Evolutionary conservation across 2,113 vertebrate genomes (phyloP), one percentile per base, ranked within the genome.

Genomic region (Antechinus flavipes): DNA sequence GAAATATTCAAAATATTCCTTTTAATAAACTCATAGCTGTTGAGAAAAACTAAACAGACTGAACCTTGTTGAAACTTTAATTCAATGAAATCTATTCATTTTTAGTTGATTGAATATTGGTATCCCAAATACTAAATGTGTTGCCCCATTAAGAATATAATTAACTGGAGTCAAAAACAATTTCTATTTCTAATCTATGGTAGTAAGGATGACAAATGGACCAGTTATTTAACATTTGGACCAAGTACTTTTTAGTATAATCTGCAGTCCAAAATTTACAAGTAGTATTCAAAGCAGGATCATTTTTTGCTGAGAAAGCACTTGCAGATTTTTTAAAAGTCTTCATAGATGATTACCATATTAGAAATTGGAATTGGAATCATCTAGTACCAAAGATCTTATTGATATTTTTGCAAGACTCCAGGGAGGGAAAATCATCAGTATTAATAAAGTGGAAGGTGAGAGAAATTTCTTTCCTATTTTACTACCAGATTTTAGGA

Each of bases 211-310:
- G 92, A 50, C 92, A 90, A 30, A 16, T 91, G 91, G 42, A 27
- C 46, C 95, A 89, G 94, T 96, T 54, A 26, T 90, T 90, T 93
- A n/a, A 84, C 93, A 93, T 96, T 95, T 19, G 35, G 12, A 68
- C 61, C 61, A 68, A 68, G 61, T 68, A 68, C 14, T 14, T 4
- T 68, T 68, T 68, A 68, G 35, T 68, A 68, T 68, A 35, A n/a
- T 68, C 61, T 68, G 25, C 27, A 61, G 9, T 61, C 27, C 58
- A 30, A 26, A 55, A 54, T 8, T 3, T 25, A 1, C 26, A 61
- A 61, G 27, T 11, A 54, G 5, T 68, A 26, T 91, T 49, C 61
- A 91, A 58, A 54, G 56, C 25, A 8, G 26, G 24, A 1, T 90
- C 92, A 35, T 24, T 0, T 91, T 46, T 55, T 90, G 35, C 55